A percentile compares a stretch with the other conserved stretches of the same genome.
phyloP scores from a whole-genome alignment of 1,140 invertebrate species.

The Drosophila parvula region DNA sequence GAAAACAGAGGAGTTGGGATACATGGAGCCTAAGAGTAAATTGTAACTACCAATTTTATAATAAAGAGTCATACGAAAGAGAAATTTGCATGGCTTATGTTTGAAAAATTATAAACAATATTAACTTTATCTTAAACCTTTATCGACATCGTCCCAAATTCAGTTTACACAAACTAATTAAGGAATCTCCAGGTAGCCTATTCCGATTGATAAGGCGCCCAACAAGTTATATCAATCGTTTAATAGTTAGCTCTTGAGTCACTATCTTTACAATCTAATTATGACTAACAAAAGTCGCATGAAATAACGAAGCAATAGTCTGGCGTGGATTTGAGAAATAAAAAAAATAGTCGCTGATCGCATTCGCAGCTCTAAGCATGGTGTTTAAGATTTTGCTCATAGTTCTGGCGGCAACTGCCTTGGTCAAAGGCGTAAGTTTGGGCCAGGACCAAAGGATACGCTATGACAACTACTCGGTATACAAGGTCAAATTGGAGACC shows the following conservation, averaged over 20 bases:
- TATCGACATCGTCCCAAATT: background rate
- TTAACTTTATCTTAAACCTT: background rate
- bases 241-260: conserved; percentile 10
- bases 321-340: conserved; percentile 3
- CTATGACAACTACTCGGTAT: conserved; percentile 66
- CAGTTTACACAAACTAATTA: background rate
- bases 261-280: conserved; percentile 45
- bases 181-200: background rate
- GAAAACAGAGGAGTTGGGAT: conserved; percentile 66
- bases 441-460: conserved; percentile 41
- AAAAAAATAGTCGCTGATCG: conserved; percentile 21
- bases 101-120: background rate
- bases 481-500: conserved; percentile 52
- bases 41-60: background rate
- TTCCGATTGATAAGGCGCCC: conserved; percentile 7
- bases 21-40: conserved; percentile 45
- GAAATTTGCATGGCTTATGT: background rate
- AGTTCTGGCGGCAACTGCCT: background rate
- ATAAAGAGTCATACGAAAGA: background rate
- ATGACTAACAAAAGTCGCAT: background rate
- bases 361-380: conserved; percentile 44
- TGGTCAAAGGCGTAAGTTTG: conserved; percentile 17
- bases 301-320: conserved; percentile 16
- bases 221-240: background rate
- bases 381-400: background rate